Conservation (phyloP, 1,140 invertebrate species). For the Asobara japonica region DNA sequence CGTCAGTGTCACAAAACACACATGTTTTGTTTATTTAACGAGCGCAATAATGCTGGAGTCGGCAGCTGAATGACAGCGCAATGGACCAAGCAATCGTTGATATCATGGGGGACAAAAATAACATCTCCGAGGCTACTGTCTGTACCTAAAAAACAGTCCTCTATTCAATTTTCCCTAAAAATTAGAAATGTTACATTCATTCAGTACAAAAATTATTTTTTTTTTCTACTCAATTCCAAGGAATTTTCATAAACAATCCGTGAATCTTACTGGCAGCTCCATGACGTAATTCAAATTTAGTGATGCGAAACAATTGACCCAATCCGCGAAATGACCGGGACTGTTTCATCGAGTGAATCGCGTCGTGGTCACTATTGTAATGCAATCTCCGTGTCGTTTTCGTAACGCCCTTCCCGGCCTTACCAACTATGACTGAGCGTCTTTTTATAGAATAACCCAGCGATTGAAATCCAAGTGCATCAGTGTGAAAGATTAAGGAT, state of each 20-base stretch:
- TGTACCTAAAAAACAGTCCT: too few relatives aligned
- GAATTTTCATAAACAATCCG: neutral
- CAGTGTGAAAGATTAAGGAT: neutral
- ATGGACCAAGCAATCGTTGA: too few relatives aligned
- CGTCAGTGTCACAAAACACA: too few relatives aligned
- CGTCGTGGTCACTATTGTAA: constrained; percentile 18
- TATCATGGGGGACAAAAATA: too few relatives aligned
- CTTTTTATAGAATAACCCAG: constrained; percentile 52
- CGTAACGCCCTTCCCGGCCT: constrained; percentile 18
- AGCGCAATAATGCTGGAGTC: too few relatives aligned
- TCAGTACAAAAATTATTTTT: neutral
- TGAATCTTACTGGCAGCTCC: neutral
- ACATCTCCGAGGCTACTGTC: too few relatives aligned
- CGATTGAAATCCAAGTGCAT: neutral
- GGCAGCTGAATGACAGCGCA: too few relatives aligned
- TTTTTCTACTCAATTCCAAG: too few relatives aligned
- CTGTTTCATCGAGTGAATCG: constrained; percentile 1
- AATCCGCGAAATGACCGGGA: constrained; percentile 3
- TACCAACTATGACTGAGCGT: constrained; percentile 47
- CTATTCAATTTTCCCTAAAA: too few relatives aligned
- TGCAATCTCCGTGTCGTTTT: constrained; percentile 9
- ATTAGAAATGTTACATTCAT: too few relatives aligned
- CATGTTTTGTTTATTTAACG: too few relatives aligned
- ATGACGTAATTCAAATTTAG: neutral
- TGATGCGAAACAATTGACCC: constrained; percentile 22